Base-by-base conservation (phyloP, 1,140 invertebrate genomes). In the Brachystomella parvula region DNA sequence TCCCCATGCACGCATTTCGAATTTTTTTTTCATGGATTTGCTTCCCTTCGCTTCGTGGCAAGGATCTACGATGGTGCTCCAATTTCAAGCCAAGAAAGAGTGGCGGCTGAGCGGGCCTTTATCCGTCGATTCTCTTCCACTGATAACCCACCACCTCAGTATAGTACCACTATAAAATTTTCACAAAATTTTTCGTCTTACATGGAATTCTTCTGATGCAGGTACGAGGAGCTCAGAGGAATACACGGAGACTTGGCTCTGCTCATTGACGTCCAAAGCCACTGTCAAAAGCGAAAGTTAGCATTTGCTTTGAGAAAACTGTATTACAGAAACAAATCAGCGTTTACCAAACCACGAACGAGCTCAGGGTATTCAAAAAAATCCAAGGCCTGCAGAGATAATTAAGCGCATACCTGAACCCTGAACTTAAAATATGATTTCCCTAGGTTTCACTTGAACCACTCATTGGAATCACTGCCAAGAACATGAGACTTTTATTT, bases 101-200 rank as follows among this genome's bases (percentile, higher is more conserved):
- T 94, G 78, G 89, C 93, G 75, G 89, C 92, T n/a, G 92, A 96
- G 76, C 81, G 92, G 65, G 90, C 91, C 71, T 96, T 95, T 79
- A 91, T 96, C 69, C 82, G 93, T 59, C 73, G 79, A 30, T 88
- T 91, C 76, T 94, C 90, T 77, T 89, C 93, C 87, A 87, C 92
- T 75, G 88, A 89, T 35, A 87, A 90, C 71, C 80, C 87, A 26
- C 89, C 89, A 17, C 49, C 63, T 15, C 49, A 65, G 68, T 70
- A 35, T 44, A 44, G 3, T 3, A 62, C 3, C n/a, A n/a, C n/a
- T n/a, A n/a, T 62, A 44, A 62, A n/a, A n/a, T n/a, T n/a, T n/a
- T n/a, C n/a, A n/a, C n/a, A n/a, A n/a, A n/a, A 17, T n/a, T 3
- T 19, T 9, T 44, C 3, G 3, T 39, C 39, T 44, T 12, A 44